phyloP scores from a whole-genome alignment of 2,888 invertebrate genomes.

The Andrena fulva region DNA sequence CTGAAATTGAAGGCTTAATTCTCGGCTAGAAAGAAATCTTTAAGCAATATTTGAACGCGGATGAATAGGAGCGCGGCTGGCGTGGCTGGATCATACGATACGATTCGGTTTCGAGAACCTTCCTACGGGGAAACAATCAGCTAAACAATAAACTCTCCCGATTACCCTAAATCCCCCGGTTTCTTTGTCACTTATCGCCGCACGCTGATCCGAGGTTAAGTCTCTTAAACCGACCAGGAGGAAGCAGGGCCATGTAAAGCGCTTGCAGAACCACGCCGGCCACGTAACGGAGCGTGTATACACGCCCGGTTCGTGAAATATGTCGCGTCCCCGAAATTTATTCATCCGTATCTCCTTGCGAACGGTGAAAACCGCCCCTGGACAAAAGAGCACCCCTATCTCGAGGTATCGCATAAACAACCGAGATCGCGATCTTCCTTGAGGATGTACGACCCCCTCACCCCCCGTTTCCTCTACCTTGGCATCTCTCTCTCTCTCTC shows the following conservation, averaged over 20 bases:
- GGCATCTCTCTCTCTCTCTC: neutral
- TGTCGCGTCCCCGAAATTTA: constrained; percentile 65
- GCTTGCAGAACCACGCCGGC: constrained; percentile 35
- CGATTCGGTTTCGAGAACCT: constrained; percentile 3
- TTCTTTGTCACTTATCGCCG: constrained; percentile 44
- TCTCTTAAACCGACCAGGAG: constrained; percentile 50
- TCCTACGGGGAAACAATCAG: constrained; percentile 27
- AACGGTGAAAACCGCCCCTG: constrained; percentile 73
- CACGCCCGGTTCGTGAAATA: constrained; percentile 51
- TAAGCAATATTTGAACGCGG: neutral
- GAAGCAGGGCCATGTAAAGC: constrained; percentile 47
- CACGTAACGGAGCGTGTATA: constrained; percentile 43
- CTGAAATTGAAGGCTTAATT: too few species aligned
- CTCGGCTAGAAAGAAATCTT: neutral
- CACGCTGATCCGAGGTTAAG: constrained; percentile 41
- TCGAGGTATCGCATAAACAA: constrained; percentile 80
- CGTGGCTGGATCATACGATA: constrained; percentile 23
- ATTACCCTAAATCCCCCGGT: constrained; percentile 42
- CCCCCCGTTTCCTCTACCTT: neutral
- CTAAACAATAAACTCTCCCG: constrained; percentile 39
- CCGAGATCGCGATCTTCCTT: constrained; percentile 78
- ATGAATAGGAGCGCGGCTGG: neutral
- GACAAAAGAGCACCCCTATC: constrained; percentile 78
- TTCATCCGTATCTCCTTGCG: constrained; percentile 62
- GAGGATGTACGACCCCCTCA: constrained; percentile 63